Percentiles rank a stretch among this genome's conserved stretches.
Conservation (phyloP, 2,113 vertebrate genomes). For the Struthidea cinerea region DNA sequence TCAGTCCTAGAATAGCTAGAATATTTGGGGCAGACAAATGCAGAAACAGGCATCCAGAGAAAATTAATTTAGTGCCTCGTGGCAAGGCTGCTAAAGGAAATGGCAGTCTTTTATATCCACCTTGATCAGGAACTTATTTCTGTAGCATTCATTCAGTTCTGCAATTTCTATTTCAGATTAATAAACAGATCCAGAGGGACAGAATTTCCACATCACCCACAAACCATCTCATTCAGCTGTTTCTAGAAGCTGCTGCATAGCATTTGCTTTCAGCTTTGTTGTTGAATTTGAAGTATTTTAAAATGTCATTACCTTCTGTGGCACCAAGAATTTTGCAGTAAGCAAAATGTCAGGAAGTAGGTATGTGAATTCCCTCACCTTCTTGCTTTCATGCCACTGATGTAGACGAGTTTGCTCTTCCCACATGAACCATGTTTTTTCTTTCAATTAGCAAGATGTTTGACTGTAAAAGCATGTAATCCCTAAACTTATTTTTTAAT, state of each 20-base stretch:
- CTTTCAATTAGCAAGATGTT: not conserved
- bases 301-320: constrained; percentile 34
- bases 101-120: not conserved
- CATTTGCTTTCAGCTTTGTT: not conserved
- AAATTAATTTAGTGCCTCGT: not conserved
- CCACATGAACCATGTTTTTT: not conserved
- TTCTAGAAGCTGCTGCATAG: not conserved
- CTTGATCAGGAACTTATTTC: not conserved
- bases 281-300: not conserved
- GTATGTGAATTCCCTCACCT: not conserved
- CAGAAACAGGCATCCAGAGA: not conserved
- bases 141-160: not conserved
- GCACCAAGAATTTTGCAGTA: not conserved
- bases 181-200: not conserved
- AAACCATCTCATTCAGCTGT: constrained; percentile 3
- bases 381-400: not conserved
- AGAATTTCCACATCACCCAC: not conserved
- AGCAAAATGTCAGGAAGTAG: constrained; percentile 34
- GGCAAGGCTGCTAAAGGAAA: not conserved
- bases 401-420: not conserved
- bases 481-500: not conserved
- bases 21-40: not conserved
- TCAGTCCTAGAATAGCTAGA: not conserved
- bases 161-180: not conserved
- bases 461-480: not conserved